Evolutionary conservation across 2,797 vertebrate genomes (phyloP), one percentile per base, ranked within the genome.

Genomic region (Anolis apletophallus): DNA sequence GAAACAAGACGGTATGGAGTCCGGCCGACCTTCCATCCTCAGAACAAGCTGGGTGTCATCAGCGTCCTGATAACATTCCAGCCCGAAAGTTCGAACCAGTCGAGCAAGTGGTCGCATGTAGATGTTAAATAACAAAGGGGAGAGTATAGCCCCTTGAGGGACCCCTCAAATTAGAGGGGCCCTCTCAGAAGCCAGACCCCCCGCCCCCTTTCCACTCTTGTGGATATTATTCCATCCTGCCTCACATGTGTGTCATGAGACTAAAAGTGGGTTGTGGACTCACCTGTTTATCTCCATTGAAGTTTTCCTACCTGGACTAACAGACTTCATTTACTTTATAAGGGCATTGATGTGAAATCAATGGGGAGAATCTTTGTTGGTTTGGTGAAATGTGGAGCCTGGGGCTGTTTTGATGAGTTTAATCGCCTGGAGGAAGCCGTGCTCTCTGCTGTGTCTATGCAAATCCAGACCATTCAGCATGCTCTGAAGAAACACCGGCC

Each of bases 361-460:
- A 99, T 99, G 98, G 99, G 98, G 0, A 97, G 98, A 13, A 99
- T 99, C 95, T 99, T 99, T 95, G 98, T 99, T 92, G 99, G 99
- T 69, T 94, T 99, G 94, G 98, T 99, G 88, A 99, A 99, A 94
- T 99, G 98, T 90, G 99, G 99, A 5, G 99, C 99, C 19, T 99
- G 99, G 99, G 99, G 98, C 91, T 99, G 99, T 95, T 99, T 99
- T 88, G 99, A 99, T 82, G 99, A 99, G 93, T 99, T 99, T 91
- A 99, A 99, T 91, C 98, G 99, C 76, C 95, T 99, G 74, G 99
- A 99, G 91, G 99, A 99, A 93, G 97, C 98, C 8, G 98, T 99
- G 1, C 91, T 99, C 17, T 99, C 99, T 72, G 99, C 98, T n/a
- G 98, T 99, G 90, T 99, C 98, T 88, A 99, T 98, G 98, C 99